Evolutionary conservation across 2,113 vertebrate genomes (phyloP), one percentile per base, ranked within the genome.

Genomic region (Chaetura pelagica): DNA sequence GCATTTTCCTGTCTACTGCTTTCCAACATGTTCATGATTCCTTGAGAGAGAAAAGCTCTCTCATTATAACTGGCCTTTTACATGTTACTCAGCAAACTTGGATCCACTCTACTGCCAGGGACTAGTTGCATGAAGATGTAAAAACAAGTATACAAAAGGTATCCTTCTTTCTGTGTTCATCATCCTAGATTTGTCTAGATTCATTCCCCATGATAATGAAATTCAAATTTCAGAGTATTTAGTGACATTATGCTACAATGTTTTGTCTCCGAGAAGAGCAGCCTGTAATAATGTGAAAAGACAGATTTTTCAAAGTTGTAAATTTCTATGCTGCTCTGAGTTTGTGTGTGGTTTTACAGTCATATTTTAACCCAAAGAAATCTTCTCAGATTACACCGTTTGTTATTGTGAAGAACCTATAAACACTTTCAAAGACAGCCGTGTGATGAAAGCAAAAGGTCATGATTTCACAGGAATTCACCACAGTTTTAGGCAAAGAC

Each of bases 11-110:
- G 62, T 66, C 94, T 80, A 18, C n/a, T 86, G 75, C 58, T 91
- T 86, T 93, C 75, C 92, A 93, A 23, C 26, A 80, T 15, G 16
- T 9, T 92, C 21, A 77, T 84, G 89, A 90, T 92, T 96, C 80
- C 88, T 96, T 15, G 7, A 96, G 73, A 92, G 90, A 84, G 52
- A 35, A 94, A 78, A 84, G 24, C 73, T 69, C 57, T 84, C 42
- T 22, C 49, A 30, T n/a, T 80, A 73, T 55, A 90, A 66, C 15
- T 76, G 57, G 27, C 42, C 51, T 96, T 93, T 92, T 59, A 46
- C 1, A 0, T 86, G 79, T 84, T 62, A 55, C 63, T 93, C 71
- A 88, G 75, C 46, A 94, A 93, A 48, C 59, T 24, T 63, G 42
- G 35, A 89, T 51, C n/a, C 4, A 0, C 21, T 83, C 55, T 68